These are phyloP conservation scores for Calliscelio sp. DNA, from an alignment of 2,888 invertebrate species.

Conservation along the genomic window DNA sequence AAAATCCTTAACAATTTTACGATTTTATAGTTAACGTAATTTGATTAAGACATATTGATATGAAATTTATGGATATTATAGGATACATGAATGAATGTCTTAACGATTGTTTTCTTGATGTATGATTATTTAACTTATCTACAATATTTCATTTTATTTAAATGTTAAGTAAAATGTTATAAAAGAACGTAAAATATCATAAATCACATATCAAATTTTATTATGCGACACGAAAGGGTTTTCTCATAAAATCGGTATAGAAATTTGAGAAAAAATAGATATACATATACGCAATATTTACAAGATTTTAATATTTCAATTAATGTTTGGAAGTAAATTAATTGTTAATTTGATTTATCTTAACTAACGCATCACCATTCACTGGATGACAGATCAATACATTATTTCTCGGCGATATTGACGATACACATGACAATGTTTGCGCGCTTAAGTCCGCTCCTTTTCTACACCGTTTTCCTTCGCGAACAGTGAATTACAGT, in stretches of 20 bases:
- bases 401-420: conserved; percentile 70
- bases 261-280: conserved; percentile 72
- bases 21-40: conserved; percentile 73
- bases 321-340: conserved; percentile 71
- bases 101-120: conserved; percentile 72
- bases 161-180: conserved; percentile 71
- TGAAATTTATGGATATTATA: conserved; percentile 73
- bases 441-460: conserved; percentile 65
- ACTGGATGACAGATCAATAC: conserved; percentile 71
- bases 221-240: conserved; percentile 72
- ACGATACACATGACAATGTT: conserved; percentile 70
- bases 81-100: conserved; percentile 73
- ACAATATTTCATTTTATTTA: conserved; percentile 69
- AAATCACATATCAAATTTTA: conserved; percentile 71
- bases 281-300: conserved; percentile 71
- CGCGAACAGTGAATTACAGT: conserved; percentile 59
- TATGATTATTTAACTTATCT: conserved; percentile 73
- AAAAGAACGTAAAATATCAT: conserved; percentile 71
- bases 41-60: conserved; percentile 73
- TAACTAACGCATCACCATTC: conserved; percentile 69
- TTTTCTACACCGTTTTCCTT: conserved; percentile 56
- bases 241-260: conserved; percentile 71
- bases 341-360: conserved; percentile 70
- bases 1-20: conserved; percentile 74
- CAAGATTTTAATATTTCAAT: conserved; percentile 69